Base-by-base conservation (phyloP, 2,113 vertebrate species). In the Tachycineta bicolor region DNA sequence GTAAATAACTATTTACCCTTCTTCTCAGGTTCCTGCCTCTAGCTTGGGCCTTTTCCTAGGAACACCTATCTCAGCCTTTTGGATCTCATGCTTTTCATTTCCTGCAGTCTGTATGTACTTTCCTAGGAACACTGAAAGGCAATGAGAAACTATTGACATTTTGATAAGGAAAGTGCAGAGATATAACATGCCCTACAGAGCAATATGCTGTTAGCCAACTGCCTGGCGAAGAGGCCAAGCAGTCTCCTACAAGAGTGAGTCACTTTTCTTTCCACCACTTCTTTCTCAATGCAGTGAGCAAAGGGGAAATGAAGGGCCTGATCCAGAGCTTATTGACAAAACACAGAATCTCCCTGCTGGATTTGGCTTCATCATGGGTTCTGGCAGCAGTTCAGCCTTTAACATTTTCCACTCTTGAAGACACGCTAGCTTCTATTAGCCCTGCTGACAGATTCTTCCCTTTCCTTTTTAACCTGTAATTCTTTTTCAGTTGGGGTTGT, bases 141-240 rank as follows among this genome's bases (percentile, higher is more conserved):
- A 93, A 78, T 21, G 83, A 81, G 88, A 90, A 95, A 86, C 52
- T 87, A 96, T 82, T 93, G 96, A 93, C 90, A 87, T 94, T 96
- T 93, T 90, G 96, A 96, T 96, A 93, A 95, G 93, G 44, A 93
- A 95, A 89, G 69, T 15, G 5, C 73, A 84, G 69, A 75, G 90
- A 75, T 89, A 83, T 12, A 81, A 55, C 87, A 47, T 86, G 76
- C 73, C 83, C 58, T 71, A 78, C 71, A 90, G 76, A 90, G 60
- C 79, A 78, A 46, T 80, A 5, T 21, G 52, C 49, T 84, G 86
- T 88, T 79, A 87, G 64, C 83, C 75, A 63, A 31, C 64, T 90
- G 76, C 80, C 71, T 71, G 92, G 64, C 79, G 86, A 67, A 81
- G 44, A 25, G 82, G 68, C 47, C 56, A 64, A 50, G 50, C 0